Evolutionary conservation across 2,797 vertebrate genomes (phyloP), one percentile per base, ranked within the genome.

Genomic region (Toxotes lorentzi): DNA sequence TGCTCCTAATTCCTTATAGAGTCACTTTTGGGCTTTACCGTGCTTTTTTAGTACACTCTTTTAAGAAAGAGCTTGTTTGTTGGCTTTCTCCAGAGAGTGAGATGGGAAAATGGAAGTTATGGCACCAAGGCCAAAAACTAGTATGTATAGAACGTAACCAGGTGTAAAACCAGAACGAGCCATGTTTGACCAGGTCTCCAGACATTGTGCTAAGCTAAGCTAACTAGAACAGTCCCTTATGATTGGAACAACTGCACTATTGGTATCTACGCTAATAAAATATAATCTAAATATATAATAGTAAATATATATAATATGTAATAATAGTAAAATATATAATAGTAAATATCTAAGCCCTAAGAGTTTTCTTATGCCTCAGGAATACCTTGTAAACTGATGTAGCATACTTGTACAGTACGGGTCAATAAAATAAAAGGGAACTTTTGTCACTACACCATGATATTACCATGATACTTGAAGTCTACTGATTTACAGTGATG

Each of bases 1-100:
- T 64, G 60, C 48, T 69, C 19, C 16, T 69, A 32, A 69, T 78
- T 66, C 65, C 66, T 56, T 14, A 70, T 14, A 56, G 32, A 79
- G 38, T 7, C 13, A 54, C 27, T 45, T 9, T 73, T 17, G 43
- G 23, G 51, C 27, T 50, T 34, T 6, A 9, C 27, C n/a, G 1
- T 41, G 5, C 56, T 56, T 54, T 38, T 35, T 59, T 60, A 4
- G 14, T 30, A 61, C 9, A 17, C 1, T 12, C 7, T 38, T 62
- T 73, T 45, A 53, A 17, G 13, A 12, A 24, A 16, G 3, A 30
- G 27, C 9, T 23, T 7, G 19, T 13, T 45, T 47, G 40, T 60
- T 67, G 43, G 58, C 48, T 47, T 60, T 61, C 10, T 41, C 56
- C 27, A 2, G 7, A 54, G 21, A 59, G 14, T 12, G 38, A 78